Evolutionary conservation across 1,140 invertebrate species (phyloP).

Genomic region (Diploscapter pachys): DNA sequence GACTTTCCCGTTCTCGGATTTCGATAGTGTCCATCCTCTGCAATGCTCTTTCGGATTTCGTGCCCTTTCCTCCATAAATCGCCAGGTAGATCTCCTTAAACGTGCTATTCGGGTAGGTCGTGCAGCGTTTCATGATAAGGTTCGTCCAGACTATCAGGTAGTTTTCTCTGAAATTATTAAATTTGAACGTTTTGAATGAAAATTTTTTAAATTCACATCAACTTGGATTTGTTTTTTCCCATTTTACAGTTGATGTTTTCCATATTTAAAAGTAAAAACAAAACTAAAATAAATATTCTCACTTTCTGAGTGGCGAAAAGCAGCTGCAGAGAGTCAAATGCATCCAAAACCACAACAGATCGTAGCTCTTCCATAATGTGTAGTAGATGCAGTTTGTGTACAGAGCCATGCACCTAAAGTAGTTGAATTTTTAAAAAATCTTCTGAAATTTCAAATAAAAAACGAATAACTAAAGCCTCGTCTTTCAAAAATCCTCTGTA

Average conservation of each 20-base stretch:
- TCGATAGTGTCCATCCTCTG: constrained; percentile 23
- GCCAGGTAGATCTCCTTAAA: constrained; percentile 39
- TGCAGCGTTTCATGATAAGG: constrained; percentile 29
- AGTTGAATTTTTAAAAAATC: neutral
- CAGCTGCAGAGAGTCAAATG: constrained; percentile 36
- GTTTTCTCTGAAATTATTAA: constrained; percentile 22
- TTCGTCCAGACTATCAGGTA: constrained; percentile 38
- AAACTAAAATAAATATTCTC: too few relatives aligned
- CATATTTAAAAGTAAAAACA: too few relatives aligned
- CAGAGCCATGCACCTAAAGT: constrained; percentile 19
- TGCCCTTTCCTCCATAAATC: constrained; percentile 36
- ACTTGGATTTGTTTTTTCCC: too few relatives aligned
- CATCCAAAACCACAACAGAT: constrained; percentile 42
- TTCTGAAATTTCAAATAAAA: neutral
- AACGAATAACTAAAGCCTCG: too few relatives aligned
- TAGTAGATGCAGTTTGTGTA: constrained; percentile 41
- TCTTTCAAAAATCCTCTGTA: too few relatives aligned
- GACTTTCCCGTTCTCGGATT: constrained; percentile 9
- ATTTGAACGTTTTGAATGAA: neutral
- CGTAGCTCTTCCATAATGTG: constrained; percentile 39
- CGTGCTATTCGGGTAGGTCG: constrained; percentile 32
- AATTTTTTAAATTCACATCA: neutral
- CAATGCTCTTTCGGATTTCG: constrained; percentile 35
- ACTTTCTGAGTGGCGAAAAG: constrained; percentile 27
- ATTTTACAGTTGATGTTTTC: too few relatives aligned